These are phyloP conservation scores for Pyxicephalus adspersus DNA, from an alignment of 2,113 vertebrate species.

Conservation along the genomic window DNA sequence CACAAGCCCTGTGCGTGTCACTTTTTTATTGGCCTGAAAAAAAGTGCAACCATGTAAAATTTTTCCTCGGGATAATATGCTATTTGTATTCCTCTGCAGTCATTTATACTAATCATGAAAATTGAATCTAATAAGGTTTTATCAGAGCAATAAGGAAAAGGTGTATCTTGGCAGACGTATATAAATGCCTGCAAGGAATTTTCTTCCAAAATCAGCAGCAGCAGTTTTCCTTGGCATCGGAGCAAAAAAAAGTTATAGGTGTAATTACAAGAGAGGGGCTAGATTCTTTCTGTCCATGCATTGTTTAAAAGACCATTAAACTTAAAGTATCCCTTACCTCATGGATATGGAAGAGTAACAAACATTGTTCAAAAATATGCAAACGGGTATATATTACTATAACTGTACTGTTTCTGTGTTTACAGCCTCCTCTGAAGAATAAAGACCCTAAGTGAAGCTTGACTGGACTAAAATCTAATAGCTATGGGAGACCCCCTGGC, in stretches of 20 bases:
- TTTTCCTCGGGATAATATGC: slow-evolving; percentile 43
- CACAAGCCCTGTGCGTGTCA: slow-evolving; percentile 9
- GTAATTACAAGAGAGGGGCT: slow-evolving; percentile 68
- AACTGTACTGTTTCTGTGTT: too few species aligned
- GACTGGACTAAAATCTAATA: too few species aligned
- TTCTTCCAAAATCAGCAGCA: slow-evolving; percentile 58
- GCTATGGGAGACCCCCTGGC: too few species aligned
- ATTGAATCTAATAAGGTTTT: slow-evolving; percentile 58
- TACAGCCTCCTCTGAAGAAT: too few species aligned
- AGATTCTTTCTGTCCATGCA: slow-evolving; percentile 69
- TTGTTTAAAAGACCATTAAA: slow-evolving; percentile 62
- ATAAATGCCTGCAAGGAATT: slow-evolving; percentile 59
- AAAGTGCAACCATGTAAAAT: slow-evolving; percentile 31
- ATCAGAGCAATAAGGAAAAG: slow-evolving; percentile 61
- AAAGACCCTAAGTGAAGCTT: too few species aligned
- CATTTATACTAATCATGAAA: slow-evolving; percentile 56
- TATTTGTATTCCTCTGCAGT: slow-evolving; percentile 53
- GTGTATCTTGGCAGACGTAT: slow-evolving; percentile 59
- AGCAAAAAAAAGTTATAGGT: slow-evolving; percentile 61
- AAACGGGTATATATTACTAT: too few species aligned
- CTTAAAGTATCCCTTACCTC: too few species aligned
- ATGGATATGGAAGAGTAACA: too few species aligned
- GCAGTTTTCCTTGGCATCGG: slow-evolving; percentile 58
- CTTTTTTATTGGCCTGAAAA: slow-evolving; percentile 24
- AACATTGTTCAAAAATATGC: too few species aligned